phyloP scores from a whole-genome alignment of 1,140 invertebrate species.

The Pollicipes pollicipes region DNA sequence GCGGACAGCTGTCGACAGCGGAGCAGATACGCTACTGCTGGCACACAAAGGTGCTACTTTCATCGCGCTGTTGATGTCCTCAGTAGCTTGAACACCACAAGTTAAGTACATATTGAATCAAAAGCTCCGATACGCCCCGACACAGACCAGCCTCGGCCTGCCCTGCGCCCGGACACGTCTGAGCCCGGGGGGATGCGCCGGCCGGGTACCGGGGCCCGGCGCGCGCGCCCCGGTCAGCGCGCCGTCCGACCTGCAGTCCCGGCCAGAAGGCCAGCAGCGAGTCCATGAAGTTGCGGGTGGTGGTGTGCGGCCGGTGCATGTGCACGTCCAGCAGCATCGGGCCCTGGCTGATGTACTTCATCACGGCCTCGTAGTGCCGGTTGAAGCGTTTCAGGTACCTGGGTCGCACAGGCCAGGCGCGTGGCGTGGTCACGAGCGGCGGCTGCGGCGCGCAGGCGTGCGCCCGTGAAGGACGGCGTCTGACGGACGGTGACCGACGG shows the following conservation, averaged over 20 bases:
- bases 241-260: conserved; percentile 66
- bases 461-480: not conserved
- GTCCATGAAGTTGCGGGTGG: conserved; percentile 94
- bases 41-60: too few relatives aligned
- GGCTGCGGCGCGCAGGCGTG: not conserved
- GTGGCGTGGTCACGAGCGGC: not conserved
- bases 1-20: too few relatives aligned
- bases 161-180: too few relatives aligned
- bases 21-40: too few relatives aligned
- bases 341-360: conserved; percentile 93
- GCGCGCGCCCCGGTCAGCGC: too few relatives aligned
- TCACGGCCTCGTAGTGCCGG: conserved; percentile 86
- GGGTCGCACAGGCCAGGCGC: not conserved
- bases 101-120: too few relatives aligned
- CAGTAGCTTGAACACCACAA: too few relatives aligned
- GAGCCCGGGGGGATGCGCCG: too few relatives aligned
- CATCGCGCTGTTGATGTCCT: too few relatives aligned
- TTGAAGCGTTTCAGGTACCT: conserved; percentile 13
- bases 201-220: too few relatives aligned
- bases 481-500: not conserved
- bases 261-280: conserved; percentile 94
- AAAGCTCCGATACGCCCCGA: too few relatives aligned
- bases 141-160: too few relatives aligned
- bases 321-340: conserved; percentile 93
- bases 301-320: conserved; percentile 91